phyloP scores from a whole-genome alignment of 2,113 vertebrate genomes.

The Myiopsitta monachus region DNA sequence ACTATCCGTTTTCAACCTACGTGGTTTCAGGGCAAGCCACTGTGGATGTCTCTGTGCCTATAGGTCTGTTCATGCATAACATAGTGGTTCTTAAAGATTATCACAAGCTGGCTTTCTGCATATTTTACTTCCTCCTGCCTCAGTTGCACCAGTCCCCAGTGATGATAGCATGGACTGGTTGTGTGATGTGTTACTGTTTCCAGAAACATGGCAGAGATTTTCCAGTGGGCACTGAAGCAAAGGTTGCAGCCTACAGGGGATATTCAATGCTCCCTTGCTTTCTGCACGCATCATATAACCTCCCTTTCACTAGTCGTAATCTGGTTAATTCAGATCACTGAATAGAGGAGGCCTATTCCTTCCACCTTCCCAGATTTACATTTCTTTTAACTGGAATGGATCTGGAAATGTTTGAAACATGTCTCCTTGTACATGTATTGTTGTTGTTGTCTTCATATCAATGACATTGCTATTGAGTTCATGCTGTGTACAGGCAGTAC shows the following conservation, averaged over 20 bases:
- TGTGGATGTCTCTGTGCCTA: not conserved
- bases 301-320: not conserved
- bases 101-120: not conserved
- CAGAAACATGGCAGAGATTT: not conserved
- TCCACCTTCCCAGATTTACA: not conserved
- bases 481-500: not conserved
- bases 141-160: not conserved
- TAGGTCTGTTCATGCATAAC: not conserved
- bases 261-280: not conserved
- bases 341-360: not conserved
- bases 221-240: not conserved
- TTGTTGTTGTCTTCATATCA: not conserved
- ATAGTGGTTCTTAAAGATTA: fast-evolving
- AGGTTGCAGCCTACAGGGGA: not conserved
- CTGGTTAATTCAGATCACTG: not conserved
- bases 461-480: not conserved
- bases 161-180: not conserved
- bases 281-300: not conserved
- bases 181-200: not conserved
- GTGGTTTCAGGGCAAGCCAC: fast-evolving
- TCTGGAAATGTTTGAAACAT: not conserved
- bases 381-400: not conserved
- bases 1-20: not conserved
- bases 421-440: not conserved
- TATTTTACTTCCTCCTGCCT: not conserved